Evolutionary conservation across 2,888 invertebrate genomes (phyloP).

Genomic region (Acronicta alni): DNA sequence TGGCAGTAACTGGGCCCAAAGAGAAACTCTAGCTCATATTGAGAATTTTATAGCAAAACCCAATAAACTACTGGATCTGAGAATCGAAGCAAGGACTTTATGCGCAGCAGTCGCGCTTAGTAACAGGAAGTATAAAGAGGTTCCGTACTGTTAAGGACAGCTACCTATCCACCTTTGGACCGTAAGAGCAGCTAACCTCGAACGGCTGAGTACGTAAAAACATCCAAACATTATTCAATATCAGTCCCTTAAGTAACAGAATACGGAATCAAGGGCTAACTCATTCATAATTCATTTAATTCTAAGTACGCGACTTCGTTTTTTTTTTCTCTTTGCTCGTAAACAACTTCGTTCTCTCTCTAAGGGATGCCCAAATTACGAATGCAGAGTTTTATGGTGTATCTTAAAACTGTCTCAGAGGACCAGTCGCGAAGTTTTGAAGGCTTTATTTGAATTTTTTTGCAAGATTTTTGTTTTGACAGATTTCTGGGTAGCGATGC

Average conservation of each 20-base stretch:
- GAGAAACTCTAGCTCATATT: too few relatives aligned
- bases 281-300: constrained; percentile 66
- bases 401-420: constrained; percentile 20
- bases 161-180: constrained; percentile 20
- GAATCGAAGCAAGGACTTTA: too few relatives aligned
- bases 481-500: not conserved
- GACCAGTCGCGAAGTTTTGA: constrained; percentile 17
- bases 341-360: constrained; percentile 50
- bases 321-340: constrained; percentile 42
- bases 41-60: too few relatives aligned
- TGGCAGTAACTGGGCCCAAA: too few relatives aligned
- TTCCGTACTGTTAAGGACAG: not conserved
- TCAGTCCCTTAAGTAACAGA: constrained; percentile 50
- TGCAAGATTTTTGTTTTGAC: constrained; percentile 25
- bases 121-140: too few relatives aligned
- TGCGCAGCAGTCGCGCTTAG: too few relatives aligned
- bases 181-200: not conserved
- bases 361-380: constrained; percentile 37
- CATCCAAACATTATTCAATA: constrained; percentile 49
- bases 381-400: constrained; percentile 49
- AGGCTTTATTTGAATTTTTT: constrained; percentile 20
- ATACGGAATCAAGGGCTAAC: constrained; percentile 56
- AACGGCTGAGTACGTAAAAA: constrained; percentile 31
- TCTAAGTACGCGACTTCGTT: constrained; percentile 47
- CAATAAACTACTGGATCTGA: too few relatives aligned